A percentile compares a stretch with the other conserved stretches of the same genome.
phyloP scores from a whole-genome alignment of 2,888 invertebrate genomes.

The Podotricha telesiphe region DNA sequence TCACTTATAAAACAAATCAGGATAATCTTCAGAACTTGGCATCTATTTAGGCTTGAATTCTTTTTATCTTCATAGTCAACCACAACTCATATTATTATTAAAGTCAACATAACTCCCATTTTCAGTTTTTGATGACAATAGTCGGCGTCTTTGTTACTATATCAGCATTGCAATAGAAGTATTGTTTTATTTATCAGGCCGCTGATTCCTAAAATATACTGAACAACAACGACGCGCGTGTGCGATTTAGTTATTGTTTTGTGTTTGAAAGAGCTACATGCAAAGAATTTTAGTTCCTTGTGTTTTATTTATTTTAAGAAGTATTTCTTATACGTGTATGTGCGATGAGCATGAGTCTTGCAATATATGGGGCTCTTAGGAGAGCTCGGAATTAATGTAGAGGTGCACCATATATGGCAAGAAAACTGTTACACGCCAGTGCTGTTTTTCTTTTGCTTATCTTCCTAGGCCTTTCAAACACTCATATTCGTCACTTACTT shows the following conservation, averaged over 20 bases:
- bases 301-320: not conserved
- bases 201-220: slow-evolving; percentile 7
- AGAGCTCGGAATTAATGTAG: no score
- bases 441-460: no score
- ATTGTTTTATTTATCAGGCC: slow-evolving; percentile 6
- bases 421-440: no score
- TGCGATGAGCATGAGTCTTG: no score
- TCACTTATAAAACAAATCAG: no score
- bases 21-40: not conserved
- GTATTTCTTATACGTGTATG: not conserved
- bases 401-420: no score
- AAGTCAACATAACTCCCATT: not conserved
- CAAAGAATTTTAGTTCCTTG: not conserved
- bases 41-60: not conserved
- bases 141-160: not conserved
- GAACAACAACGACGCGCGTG: not conserved
- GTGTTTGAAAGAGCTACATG: not conserved
- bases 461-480: no score
- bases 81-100: not conserved
- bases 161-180: slow-evolving; percentile 7
- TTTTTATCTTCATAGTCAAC: not conserved
- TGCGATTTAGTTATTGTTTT: slow-evolving; percentile 1
- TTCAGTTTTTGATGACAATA: no score
- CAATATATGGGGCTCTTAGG: no score
- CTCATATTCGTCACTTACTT: no score